Evolutionary conservation across 2,113 vertebrate genomes (phyloP).

Genomic region (Patagioenas fasciata): DNA sequence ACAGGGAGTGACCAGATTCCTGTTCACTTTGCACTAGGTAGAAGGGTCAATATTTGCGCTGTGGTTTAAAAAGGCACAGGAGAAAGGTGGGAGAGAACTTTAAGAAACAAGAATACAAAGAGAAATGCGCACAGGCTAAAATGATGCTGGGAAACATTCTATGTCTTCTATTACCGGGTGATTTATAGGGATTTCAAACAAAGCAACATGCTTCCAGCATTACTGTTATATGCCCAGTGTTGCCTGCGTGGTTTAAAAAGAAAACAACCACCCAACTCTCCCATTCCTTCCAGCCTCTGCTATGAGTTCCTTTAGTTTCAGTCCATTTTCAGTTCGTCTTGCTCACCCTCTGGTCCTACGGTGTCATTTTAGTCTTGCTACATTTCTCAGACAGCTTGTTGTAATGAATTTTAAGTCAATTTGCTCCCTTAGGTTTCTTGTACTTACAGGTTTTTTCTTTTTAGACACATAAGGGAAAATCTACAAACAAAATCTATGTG

Average conservation of each 20-base stretch:
- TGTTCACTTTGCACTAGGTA: background rate
- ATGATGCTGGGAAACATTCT: background rate
- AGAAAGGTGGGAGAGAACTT: constrained; percentile 27
- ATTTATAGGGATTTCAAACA: constrained; percentile 17
- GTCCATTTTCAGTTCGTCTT: background rate
- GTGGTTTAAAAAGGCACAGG: constrained; percentile 24
- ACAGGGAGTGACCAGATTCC: constrained; percentile 39
- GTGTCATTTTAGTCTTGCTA: background rate
- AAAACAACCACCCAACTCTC: background rate
- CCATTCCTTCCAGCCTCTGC: background rate
- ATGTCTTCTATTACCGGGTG: background rate
- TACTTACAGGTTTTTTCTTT: background rate
- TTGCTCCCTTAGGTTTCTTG: background rate
- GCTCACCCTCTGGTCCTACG: background rate
- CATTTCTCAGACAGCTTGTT: background rate
- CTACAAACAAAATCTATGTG: background rate
- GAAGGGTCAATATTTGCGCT: constrained; percentile 65
- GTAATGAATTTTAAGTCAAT: background rate
- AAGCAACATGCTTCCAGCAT: background rate
- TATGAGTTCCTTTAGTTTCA: background rate
- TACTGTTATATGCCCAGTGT: background rate
- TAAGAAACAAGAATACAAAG: constrained; percentile 26
- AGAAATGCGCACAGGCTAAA: background rate
- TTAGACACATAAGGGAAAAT: background rate
- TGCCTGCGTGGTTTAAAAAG: background rate